Percentiles rank a stretch among this genome's conserved stretches.
These are phyloP conservation scores for Linyphia triangularis DNA, from an alignment of 2,888 invertebrate genomes.

Conservation along the genomic window DNA sequence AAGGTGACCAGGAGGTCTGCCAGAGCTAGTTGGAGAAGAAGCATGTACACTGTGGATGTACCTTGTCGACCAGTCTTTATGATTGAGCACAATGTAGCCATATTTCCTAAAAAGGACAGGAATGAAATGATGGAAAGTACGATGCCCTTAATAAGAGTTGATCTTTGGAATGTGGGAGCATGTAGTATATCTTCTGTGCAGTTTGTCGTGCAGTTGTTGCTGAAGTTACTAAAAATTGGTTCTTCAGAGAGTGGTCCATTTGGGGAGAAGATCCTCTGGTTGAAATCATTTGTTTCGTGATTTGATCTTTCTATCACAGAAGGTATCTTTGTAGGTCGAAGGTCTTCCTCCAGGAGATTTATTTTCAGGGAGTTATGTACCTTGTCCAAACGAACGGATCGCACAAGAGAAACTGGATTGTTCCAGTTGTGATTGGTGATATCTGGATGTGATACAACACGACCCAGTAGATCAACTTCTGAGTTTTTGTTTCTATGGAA, in stretches of 20 bases:
- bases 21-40: slow-evolving; percentile 89
- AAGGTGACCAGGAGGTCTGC: slow-evolving; percentile 90
- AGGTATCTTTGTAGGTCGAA: no score
- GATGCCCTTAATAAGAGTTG: slow-evolving; percentile 85
- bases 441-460: no score
- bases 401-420: no score
- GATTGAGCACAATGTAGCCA: slow-evolving; percentile 88
- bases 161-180: slow-evolving; percentile 85
- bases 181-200: background rate
- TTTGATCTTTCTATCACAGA: no score
- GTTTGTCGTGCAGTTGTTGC: background rate
- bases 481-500: no score
- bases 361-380: no score
- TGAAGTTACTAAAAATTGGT: background rate
- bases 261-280: no score
- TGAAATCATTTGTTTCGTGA: no score
- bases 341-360: no score
- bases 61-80: slow-evolving; percentile 83
- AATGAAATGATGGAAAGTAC: slow-evolving; percentile 86
- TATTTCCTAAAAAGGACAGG: slow-evolving; percentile 87
- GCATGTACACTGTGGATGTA: slow-evolving; percentile 83
- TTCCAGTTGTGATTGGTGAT: no score
- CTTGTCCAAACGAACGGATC: no score
- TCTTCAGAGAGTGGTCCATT: background rate
- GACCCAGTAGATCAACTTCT: no score